phyloP scores from a whole-genome alignment of 92 coral and sea anemone genomes.

The Palythoa caribaeorum region DNA sequence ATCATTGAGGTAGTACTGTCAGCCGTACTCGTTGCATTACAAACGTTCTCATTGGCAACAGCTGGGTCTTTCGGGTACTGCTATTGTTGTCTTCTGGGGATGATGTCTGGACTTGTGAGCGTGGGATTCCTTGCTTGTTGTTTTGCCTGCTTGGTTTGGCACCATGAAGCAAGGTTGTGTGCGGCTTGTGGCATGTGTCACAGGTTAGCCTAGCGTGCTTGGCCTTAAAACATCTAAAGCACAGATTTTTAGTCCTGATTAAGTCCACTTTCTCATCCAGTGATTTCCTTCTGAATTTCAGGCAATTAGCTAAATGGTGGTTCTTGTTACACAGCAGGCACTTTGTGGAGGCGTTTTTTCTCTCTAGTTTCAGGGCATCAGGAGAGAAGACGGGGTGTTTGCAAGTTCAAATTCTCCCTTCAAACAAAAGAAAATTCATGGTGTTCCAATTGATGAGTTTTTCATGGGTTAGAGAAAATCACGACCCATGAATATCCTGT shows the following conservation, averaged over 20 bases:
- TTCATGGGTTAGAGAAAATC: conserved; percentile 31
- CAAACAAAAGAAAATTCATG: background rate
- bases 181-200: background rate
- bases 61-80: background rate
- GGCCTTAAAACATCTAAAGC: background rate
- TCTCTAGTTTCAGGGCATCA: conserved; percentile 51
- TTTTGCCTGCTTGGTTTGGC: background rate
- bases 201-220: background rate
- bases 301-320: background rate
- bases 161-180: background rate
- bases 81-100: background rate
- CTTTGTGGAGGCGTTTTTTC: background rate
- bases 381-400: conserved; percentile 76
- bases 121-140: background rate
- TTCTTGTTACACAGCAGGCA: background rate
- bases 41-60: background rate
- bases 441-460: conserved; percentile 28
- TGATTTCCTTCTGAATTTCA: background rate
- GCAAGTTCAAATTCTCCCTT: conserved; percentile 72
- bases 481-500: conserved; percentile 26
- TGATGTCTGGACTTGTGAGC: background rate
- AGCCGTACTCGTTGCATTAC: background rate
- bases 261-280: background rate
- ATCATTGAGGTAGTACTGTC: conserved; percentile 2
- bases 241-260: background rate